A percentile compares a stretch with the other conserved stretches of the same genome.
These are phyloP conservation scores for Sarcophaga peregrina DNA, from an alignment of 1,140 invertebrate species.

Conservation along the genomic window DNA sequence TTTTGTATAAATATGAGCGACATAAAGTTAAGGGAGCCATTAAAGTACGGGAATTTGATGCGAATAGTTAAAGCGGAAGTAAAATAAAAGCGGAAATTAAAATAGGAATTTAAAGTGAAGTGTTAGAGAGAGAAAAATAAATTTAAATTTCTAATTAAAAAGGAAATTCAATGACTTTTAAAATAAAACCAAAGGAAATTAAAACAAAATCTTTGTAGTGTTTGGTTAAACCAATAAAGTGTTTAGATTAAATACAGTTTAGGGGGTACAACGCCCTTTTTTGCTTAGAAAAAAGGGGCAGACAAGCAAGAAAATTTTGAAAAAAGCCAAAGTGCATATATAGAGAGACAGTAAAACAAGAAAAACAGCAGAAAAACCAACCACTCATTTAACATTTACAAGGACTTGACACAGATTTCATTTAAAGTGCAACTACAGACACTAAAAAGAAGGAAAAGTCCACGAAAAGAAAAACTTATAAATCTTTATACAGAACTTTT, in stretches of 20 bases:
- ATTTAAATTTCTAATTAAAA: neutral
- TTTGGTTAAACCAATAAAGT: neutral
- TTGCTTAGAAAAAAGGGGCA: neutral
- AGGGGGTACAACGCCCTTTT: constrained; percentile 28
- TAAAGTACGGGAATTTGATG: neutral
- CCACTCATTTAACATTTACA: constrained; percentile 9
- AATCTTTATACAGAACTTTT: neutral
- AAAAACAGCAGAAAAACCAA: neutral
- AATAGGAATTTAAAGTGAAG: constrained; percentile 2
- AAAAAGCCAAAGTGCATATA: constrained; percentile 23
- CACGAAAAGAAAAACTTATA: neutral
- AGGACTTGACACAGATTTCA: constrained; percentile 40
- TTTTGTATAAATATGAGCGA: neutral
- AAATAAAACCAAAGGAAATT: neutral
- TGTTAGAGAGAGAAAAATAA: neutral
- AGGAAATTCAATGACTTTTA: neutral
- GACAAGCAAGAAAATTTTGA: neutral
- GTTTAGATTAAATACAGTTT: constrained; percentile 6
- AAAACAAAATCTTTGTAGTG: neutral
- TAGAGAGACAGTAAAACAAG: neutral
- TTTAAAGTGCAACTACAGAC: constrained; percentile 21
- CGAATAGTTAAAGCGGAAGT: constrained; percentile 8
- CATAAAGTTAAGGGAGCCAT: neutral
- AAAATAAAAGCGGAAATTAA: neutral
- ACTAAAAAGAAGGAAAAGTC: neutral